phyloP scores from a whole-genome alignment of 2,888 invertebrate genomes.

The Capitulum mitella region DNA sequence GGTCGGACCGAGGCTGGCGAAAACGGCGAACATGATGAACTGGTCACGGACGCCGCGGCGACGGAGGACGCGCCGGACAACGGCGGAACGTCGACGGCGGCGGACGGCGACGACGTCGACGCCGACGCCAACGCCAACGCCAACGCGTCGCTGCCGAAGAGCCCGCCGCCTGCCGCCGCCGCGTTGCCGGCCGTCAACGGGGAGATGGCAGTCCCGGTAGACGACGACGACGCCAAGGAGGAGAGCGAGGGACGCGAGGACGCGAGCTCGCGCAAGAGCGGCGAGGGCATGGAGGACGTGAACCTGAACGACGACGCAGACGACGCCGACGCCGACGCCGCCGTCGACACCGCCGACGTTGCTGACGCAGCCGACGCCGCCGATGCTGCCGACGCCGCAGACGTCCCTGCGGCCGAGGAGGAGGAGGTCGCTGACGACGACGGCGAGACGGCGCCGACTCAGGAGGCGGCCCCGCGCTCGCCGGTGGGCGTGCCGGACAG shows the following conservation, averaged over 20 bases:
- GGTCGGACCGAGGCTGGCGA: background rate
- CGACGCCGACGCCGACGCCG: conserved; percentile 17
- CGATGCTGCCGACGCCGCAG: conserved; percentile 11
- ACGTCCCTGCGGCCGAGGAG: background rate
- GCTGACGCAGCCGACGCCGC: conserved; percentile 26
- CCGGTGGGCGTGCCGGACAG: background rate
- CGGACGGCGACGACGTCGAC: background rate
- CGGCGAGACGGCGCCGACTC: background rate
- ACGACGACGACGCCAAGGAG: background rate
- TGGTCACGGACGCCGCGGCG: background rate
- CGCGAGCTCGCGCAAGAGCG: conserved; percentile 16
- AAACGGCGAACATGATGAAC: background rate
- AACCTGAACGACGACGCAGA: conserved; percentile 21
- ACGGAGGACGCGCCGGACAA: background rate
- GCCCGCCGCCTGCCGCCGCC: too few relatives aligned
- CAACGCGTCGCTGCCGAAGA: background rate
- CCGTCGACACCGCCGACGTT: conserved; percentile 25
- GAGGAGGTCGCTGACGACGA: background rate
- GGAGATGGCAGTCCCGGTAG: too few relatives aligned
- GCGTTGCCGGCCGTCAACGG: too few relatives aligned
- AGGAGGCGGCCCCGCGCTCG: background rate
- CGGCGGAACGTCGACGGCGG: background rate
- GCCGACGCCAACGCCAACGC: background rate
- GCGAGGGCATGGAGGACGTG: conserved; percentile 20
- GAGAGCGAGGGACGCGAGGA: background rate